Evolutionary conservation across 92 coral and sea anemone genomes (phyloP), one percentile per base, ranked within the genome.

Genomic region (Zoanthus sansibaricus): DNA sequence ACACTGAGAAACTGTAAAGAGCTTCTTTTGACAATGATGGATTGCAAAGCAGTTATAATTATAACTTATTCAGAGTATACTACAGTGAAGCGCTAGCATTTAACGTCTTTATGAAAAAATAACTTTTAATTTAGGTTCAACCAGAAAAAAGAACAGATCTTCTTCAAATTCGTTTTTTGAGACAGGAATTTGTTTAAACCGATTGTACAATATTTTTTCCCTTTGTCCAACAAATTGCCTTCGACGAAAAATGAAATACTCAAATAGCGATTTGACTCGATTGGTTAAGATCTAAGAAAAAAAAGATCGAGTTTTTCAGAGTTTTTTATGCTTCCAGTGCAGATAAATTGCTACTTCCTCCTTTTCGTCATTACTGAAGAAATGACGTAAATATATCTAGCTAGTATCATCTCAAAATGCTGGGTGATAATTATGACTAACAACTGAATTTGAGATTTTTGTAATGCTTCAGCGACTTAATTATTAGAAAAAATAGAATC

Each of bases 381-480:
- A 62, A 21, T 62, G 69, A 62, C 69, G 69, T 17, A 8, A 62
- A 62, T 2, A 37, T 62, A 62, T 17, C n/a, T 62, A 62, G 12
- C 55, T 49, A 62, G 69, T 62, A 62, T 62, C 30, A 5, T 62
- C 69, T 17, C 21, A n/a, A 62, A 62, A 62, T n/a, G 30, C 31
- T 20, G 69, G 69, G 69, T 62, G 69, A 62, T 62, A 62, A 62
- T 62, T 20, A 62, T n/a, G 69, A 62, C 9, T 62, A 18, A 62
- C 31, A 62, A 62, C 25, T 20, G 30, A 17, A 62, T 62, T 62
- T 62, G 9, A 62, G 8, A 6, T 10, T 18, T 25, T 62, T 62
- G 21, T 62, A 62, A 62, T 3, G 30, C n/a, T 62, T 20, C 5
- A 9, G 25, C 20, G 30, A 0, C 25, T 62, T 62, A 17, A 9